A percentile compares a stretch with the other conserved stretches of the same genome.
Conservation (phyloP, 2,888 invertebrate genomes). For the Calameuta filiformis region DNA sequence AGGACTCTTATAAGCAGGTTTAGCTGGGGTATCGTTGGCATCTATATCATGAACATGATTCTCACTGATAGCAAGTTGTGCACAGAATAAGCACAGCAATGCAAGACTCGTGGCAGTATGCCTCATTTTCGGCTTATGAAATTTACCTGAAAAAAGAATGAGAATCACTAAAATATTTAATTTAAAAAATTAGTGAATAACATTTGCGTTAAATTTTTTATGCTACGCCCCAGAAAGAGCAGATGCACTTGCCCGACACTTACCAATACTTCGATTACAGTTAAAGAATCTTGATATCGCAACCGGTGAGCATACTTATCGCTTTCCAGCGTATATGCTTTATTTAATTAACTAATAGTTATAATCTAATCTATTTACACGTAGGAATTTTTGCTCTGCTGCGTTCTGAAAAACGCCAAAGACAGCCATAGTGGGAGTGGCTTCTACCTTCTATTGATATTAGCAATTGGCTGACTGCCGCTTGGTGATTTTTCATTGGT, state of each 20-base stretch:
- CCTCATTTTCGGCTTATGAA: conserved; percentile 48
- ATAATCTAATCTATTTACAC: conserved; percentile 53
- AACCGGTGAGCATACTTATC: neutral
- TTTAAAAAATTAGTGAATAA: neutral
- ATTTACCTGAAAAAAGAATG: conserved; percentile 32
- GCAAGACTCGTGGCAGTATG: conserved; percentile 1
- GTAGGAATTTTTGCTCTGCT: conserved; percentile 29
- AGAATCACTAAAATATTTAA: neutral
- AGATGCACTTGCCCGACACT: conserved; percentile 1
- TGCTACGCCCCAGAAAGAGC: neutral
- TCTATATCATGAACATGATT: conserved; percentile 39
- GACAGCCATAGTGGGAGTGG: neutral
- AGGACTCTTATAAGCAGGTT: conserved; percentile 76
- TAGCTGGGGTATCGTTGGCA: conserved; percentile 26
- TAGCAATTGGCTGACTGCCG: neutral
- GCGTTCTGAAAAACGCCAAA: conserved; percentile 37
- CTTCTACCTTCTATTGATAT: neutral
- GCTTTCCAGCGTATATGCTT: conserved; percentile 3
- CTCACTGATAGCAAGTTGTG: conserved; percentile 10
- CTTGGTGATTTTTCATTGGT: neutral
- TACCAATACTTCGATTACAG: conserved; percentile 4
- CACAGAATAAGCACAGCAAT: conserved; percentile 33
- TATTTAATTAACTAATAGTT: conserved; percentile 50
- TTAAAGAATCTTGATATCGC: neutral
- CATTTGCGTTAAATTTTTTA: neutral